Conservation (phyloP, 2,113 vertebrate species). For the Stercorarius parasiticus region DNA sequence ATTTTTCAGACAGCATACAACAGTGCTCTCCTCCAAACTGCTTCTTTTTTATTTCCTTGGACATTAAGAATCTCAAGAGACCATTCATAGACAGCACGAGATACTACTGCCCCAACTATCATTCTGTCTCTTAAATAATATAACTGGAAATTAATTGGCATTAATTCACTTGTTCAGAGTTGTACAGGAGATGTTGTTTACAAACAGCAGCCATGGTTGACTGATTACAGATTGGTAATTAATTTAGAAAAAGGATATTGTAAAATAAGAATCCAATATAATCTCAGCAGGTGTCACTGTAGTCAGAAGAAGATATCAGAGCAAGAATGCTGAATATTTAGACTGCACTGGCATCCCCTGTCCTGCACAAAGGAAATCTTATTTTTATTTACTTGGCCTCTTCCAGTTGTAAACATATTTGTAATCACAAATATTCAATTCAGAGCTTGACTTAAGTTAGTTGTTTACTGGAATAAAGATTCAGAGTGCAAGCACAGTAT, state of each 20-base stretch:
- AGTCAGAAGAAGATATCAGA: slow-evolving; percentile 36
- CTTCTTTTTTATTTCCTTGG: background rate
- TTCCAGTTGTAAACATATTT: background rate
- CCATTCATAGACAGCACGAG: background rate
- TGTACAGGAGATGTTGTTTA: slow-evolving; percentile 37
- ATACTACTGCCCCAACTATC: background rate
- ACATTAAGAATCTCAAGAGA: background rate
- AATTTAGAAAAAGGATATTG: slow-evolving; percentile 54
- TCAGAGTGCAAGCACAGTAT: background rate
- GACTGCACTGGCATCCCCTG: background rate
- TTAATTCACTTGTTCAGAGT: slow-evolving; percentile 45
- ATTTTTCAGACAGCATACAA: background rate
- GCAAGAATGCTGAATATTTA: slow-evolving; percentile 15
- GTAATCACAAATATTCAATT: slow-evolving; percentile 6
- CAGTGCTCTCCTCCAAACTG: background rate
- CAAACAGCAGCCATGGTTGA: slow-evolving; percentile 39
- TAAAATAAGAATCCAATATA: slow-evolving; percentile 40
- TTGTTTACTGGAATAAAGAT: background rate
- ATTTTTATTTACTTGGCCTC: background rate
- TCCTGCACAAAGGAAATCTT: background rate
- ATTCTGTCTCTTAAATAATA: background rate
- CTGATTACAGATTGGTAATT: slow-evolving; percentile 59
- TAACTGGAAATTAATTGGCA: slow-evolving; percentile 30
- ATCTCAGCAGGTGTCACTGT: slow-evolving; percentile 67
- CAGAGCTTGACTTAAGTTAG: background rate